Conservation (phyloP, 1,140 invertebrate genomes). For the Drosophila repleta region DNA sequence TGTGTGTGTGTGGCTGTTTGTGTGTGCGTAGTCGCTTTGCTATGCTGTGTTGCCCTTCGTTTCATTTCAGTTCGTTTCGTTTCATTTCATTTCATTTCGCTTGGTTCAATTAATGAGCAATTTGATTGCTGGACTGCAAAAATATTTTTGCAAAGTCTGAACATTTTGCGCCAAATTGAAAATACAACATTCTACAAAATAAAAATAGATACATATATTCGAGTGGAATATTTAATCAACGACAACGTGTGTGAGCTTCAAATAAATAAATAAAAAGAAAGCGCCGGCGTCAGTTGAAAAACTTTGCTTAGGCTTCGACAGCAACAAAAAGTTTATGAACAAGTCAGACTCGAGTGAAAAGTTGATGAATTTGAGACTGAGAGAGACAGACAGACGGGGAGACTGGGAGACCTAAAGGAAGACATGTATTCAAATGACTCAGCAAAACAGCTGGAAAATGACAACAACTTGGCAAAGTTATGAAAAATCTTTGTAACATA, state of each 20-base stretch:
- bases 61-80: slow-evolving; percentile 20
- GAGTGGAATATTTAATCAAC: slow-evolving; percentile 6
- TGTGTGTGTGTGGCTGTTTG: slow-evolving; percentile 23
- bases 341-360: slow-evolving; percentile 28
- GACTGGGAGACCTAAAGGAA: slow-evolving; percentile 2
- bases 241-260: slow-evolving; percentile 31
- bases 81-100: slow-evolving; percentile 23
- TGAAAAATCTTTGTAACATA: slow-evolving; percentile 5
- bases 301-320: slow-evolving; percentile 12
- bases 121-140: slow-evolving; percentile 54
- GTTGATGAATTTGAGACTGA: slow-evolving; percentile 32
- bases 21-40: slow-evolving; percentile 19
- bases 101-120: slow-evolving; percentile 65
- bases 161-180: slow-evolving; percentile 6
- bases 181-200: background rate
- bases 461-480: slow-evolving; percentile 12
- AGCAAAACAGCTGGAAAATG: slow-evolving; percentile 35
- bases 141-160: slow-evolving; percentile 30
- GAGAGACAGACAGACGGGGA: background rate
- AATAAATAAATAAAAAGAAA: slow-evolving; percentile 12
- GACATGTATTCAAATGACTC: slow-evolving; percentile 10
- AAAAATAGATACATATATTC: background rate
- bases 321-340: slow-evolving; percentile 5
- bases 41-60: slow-evolving; percentile 33
- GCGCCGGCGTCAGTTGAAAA: slow-evolving; percentile 19